phyloP scores from a whole-genome alignment of 2,888 invertebrate genomes.

The Seira ritae region DNA sequence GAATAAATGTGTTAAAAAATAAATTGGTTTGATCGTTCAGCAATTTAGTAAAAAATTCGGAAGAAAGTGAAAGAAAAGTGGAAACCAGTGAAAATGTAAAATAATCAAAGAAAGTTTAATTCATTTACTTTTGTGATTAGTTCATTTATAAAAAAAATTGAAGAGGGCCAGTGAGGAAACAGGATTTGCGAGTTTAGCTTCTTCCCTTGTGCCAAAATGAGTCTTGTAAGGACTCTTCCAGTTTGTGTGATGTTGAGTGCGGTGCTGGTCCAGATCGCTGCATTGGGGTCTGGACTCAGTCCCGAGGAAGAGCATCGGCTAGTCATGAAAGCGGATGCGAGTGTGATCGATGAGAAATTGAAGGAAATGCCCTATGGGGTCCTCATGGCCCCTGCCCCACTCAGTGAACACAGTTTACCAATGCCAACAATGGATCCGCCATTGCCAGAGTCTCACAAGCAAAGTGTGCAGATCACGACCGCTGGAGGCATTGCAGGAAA shows the following conservation, averaged over 20 bases:
- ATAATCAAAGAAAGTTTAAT: too few species aligned
- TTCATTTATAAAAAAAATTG: neutral
- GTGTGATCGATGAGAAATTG: slow-evolving; percentile 70
- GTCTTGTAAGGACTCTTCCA: slow-evolving; percentile 44
- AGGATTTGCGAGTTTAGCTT: neutral
- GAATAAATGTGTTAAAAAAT: neutral
- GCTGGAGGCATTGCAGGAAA: slow-evolving; percentile 19
- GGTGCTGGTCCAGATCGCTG: neutral
- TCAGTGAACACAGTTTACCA: slow-evolving; percentile 45
- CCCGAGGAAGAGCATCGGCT: slow-evolving; percentile 70
- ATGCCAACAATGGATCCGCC: slow-evolving; percentile 71
- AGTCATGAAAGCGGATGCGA: slow-evolving; percentile 70
- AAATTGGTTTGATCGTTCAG: neutral
- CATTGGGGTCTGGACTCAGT: slow-evolving; percentile 41
- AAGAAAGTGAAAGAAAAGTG: neutral
- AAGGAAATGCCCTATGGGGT: slow-evolving; percentile 66
- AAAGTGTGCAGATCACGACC: slow-evolving; percentile 44
- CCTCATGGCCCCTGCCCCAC: slow-evolving; percentile 64
- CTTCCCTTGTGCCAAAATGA: slow-evolving; percentile 42
- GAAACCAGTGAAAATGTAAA: neutral
- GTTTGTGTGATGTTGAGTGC: neutral
- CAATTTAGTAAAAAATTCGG: neutral
- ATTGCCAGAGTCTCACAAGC: slow-evolving; percentile 52
- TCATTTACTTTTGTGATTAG: too few species aligned
- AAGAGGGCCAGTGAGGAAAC: neutral